Conservation (phyloP, 2,113 vertebrate species). For the Ailurus styani region DNA sequence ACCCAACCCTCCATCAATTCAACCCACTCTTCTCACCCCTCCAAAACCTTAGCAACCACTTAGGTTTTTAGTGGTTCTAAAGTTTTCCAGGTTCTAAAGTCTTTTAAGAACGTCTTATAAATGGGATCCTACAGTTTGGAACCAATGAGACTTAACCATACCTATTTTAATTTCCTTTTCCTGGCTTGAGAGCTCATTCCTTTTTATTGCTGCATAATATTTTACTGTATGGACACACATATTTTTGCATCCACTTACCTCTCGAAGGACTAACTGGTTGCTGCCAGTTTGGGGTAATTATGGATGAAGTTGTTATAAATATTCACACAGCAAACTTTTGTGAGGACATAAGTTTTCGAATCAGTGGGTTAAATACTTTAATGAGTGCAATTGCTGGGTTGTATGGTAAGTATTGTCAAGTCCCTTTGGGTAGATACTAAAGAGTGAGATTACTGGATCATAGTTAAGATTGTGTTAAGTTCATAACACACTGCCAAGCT, state of each 20-base stretch:
- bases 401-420: neutral
- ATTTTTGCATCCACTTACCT: neutral
- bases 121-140: neutral
- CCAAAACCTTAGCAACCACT: neutral
- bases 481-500: neutral
- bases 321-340: neutral
- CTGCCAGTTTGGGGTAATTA: neutral
- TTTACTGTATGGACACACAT: neutral
- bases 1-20: neutral
- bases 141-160: neutral
- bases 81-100: neutral
- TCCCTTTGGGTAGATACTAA: neutral
- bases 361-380: neutral
- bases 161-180: neutral
- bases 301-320: neutral
- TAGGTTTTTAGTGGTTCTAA: neutral
- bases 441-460: neutral
- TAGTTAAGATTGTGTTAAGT: neutral
- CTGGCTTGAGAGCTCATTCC: neutral
- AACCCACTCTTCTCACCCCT: neutral
- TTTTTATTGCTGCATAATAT: neutral
- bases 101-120: neutral
- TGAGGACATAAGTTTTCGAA: neutral
- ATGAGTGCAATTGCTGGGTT: neutral
- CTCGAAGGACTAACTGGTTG: neutral